These are phyloP conservation scores for Oophaga sylvatica DNA, from an alignment of 2,797 vertebrate species.

Conservation along the genomic window DNA sequence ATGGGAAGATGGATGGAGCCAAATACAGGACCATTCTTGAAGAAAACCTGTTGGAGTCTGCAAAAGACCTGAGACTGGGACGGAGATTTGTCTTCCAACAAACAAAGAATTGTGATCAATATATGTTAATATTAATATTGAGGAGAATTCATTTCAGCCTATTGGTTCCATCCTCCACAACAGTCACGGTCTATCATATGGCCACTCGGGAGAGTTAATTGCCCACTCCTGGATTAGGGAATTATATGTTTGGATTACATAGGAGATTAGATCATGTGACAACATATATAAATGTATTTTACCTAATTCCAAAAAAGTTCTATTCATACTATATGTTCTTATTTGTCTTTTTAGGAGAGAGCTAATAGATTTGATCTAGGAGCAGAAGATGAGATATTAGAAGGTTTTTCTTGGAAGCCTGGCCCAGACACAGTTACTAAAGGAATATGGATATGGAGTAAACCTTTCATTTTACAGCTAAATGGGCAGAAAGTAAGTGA, in stretches of 20 bases:
- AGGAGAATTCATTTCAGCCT: no score
- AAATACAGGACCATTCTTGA: no score
- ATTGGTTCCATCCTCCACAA: no score
- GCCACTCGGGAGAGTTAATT: no score
- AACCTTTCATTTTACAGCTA: slow-evolving; percentile 26
- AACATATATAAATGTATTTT: neutral
- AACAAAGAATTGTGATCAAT: no score
- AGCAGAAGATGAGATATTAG: neutral
- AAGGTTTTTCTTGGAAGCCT: slow-evolving; percentile 17
- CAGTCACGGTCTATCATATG: no score
- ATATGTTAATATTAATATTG: no score
- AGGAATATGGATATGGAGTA: slow-evolving; percentile 39
- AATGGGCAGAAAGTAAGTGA: slow-evolving; percentile 6
- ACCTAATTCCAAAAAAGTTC: neutral
- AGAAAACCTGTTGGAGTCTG: no score
- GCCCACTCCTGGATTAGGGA: neutral
- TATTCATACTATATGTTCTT: neutral
- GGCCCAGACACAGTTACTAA: slow-evolving; percentile 1
- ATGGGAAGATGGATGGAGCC: no score
- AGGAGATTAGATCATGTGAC: neutral
- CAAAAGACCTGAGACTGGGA: no score
- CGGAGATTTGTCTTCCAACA: no score
- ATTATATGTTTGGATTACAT: neutral
- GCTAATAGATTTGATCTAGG: neutral
- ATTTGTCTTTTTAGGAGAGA: neutral